These are phyloP conservation scores for Pseudococcus viburni DNA, from an alignment of 2,888 invertebrate genomes.

Conservation along the genomic window DNA sequence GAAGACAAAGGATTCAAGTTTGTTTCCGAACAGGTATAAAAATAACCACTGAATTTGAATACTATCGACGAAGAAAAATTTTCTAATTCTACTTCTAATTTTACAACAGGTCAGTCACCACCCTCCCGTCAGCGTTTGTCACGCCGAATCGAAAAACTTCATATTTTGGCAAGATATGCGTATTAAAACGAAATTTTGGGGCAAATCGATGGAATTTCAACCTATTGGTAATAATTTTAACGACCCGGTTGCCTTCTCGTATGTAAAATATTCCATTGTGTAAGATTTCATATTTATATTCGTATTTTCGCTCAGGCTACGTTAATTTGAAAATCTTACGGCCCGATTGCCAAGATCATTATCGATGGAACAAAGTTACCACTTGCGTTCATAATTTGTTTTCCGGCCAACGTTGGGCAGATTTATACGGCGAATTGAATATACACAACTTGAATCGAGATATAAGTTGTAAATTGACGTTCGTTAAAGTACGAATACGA, in stretches of 20 bases:
- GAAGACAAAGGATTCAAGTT: conserved; percentile 85
- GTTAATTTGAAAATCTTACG: conserved; percentile 78
- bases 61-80: background rate
- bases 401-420: conserved; percentile 87
- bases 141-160: conserved; percentile 84
- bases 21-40: conserved; percentile 81
- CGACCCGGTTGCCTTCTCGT: too few species aligned
- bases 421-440: conserved; percentile 87
- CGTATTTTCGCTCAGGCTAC: conserved; percentile 70
- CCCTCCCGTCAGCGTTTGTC: conserved; percentile 86
- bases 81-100: background rate
- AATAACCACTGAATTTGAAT: background rate
- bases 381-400: conserved; percentile 89
- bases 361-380: conserved; percentile 86
- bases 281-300: background rate
- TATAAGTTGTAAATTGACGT: conserved; percentile 83
- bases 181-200: conserved; percentile 91
- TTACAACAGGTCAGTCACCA: conserved; percentile 82
- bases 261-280: too few species aligned
- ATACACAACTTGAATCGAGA: conserved; percentile 77
- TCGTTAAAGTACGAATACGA: conserved; percentile 78
- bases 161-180: conserved; percentile 87
- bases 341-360: conserved; percentile 77
- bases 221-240: conserved; percentile 76
- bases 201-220: conserved; percentile 91